Conservation (phyloP, 2,113 vertebrate genomes). For the Oxyruncus cristatus region DNA sequence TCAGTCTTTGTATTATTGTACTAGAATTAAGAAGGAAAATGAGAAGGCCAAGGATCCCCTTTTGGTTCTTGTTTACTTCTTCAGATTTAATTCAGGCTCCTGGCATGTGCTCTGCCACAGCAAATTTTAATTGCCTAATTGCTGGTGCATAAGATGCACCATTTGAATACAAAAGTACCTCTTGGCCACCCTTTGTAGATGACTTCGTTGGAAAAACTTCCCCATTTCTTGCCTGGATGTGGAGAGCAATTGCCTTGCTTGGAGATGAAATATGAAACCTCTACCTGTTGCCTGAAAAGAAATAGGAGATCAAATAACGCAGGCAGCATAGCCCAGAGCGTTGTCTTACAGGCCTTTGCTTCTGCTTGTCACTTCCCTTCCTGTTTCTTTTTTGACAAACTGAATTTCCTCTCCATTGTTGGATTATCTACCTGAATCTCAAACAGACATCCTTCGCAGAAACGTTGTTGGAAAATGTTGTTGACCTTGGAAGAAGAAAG, state of each 20-base stretch:
- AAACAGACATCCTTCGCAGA: conserved; percentile 41
- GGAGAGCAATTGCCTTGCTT: background rate
- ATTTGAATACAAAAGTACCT: background rate
- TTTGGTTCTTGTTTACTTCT: background rate
- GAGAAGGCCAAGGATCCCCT: background rate
- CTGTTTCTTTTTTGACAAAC: conserved; percentile 8
- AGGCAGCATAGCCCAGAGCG: background rate
- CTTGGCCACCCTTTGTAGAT: background rate
- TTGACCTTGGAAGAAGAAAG: background rate
- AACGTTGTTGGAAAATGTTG: background rate
- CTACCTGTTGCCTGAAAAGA: background rate
- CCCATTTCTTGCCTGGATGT: background rate
- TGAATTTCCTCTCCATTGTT: conserved; percentile 53
- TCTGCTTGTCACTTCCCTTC: background rate
- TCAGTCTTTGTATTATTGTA: background rate
- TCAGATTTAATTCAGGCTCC: background rate
- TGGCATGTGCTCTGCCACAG: background rate
- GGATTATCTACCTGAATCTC: conserved; percentile 35
- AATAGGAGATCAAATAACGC: background rate
- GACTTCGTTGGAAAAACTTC: background rate
- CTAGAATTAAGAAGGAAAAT: background rate
- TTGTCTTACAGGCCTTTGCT: rapidly evolving
- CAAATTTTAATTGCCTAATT: background rate
- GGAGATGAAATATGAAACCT: background rate
- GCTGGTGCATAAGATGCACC: background rate